Base-by-base conservation (phyloP, 2,113 vertebrate species). In the Hemiscyllium ocellatum region DNA sequence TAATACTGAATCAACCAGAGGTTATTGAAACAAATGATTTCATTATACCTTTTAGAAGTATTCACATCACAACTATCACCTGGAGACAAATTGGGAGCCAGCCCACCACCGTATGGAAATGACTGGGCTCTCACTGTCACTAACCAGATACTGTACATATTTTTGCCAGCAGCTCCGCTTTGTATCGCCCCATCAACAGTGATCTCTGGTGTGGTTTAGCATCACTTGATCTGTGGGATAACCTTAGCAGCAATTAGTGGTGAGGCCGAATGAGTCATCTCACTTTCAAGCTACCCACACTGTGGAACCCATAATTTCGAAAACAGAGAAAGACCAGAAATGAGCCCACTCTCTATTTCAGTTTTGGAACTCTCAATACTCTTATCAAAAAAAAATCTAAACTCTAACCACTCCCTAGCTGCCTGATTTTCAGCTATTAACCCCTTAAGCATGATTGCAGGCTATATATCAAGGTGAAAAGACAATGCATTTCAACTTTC, bases 241-340 rank as follows among this genome's bases (percentile, higher is more conserved):
- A 96, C 96, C 0, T 76, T 96, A 95, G 96, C 95, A 96, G 68
- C 94, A 95, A 95, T 95, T 95, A 95, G n/a, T 80, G 89, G 97
- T 93, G 94, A 96, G 95, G 91, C 0, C 95, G 96, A 96, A 97
- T 97, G 96, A 97, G 96, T 97, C 96, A 97, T 95, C 1, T 87
- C 96, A 97, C 97, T 97, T 97, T 97, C 97, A 96, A 97, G 96
- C 96, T 96, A 96, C 96, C 97, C 97, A 97, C 96, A 96, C 20
- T 0, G 65, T 76, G 13, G 33, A 96, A 95, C 96, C 96, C 96
- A 95, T 95, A 95, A 95, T 95, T 72, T 95, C 69, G 68, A 72
- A 95, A 95, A 95, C 94, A 72, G 94, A 72, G 24, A 69, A 72
- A 95, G 94, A 95, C 68, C 42, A 90, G 61, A 26, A 95, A 72